phyloP scores from a whole-genome alignment of 2,888 invertebrate genomes.

The Thecocarcelia acutangulata region DNA sequence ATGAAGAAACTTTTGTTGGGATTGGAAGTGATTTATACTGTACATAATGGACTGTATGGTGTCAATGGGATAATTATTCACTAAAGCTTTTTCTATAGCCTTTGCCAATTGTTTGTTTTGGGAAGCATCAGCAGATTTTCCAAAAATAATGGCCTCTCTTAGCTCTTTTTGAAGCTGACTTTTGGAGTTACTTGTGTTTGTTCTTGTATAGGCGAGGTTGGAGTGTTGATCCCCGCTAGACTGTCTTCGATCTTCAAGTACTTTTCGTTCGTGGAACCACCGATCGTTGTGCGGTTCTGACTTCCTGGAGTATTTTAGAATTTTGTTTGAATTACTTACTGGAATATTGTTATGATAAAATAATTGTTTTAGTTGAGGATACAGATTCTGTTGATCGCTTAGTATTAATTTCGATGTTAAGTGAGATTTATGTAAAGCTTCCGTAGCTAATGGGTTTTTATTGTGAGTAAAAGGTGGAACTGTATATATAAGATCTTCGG shows the following conservation, averaged over 20 bases:
- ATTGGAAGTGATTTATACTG: no score
- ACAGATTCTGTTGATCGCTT: background rate
- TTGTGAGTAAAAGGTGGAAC: background rate
- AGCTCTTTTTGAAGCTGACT: slow-evolving; percentile 49
- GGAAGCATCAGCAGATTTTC: slow-evolving; percentile 69
- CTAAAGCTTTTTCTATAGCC: slow-evolving; percentile 58
- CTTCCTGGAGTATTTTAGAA: background rate
- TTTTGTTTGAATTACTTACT: background rate
- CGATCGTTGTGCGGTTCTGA: background rate
- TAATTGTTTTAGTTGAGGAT: background rate
- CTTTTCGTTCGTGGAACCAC: no score
- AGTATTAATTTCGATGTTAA: background rate
- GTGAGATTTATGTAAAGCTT: background rate
- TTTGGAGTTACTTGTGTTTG: background rate
- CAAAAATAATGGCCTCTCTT: slow-evolving; percentile 68
- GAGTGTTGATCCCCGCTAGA: no score
- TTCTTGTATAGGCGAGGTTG: background rate
- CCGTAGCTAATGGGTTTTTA: background rate
- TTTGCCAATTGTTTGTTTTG: slow-evolving; percentile 60
- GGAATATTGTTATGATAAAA: background rate
- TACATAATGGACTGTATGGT: no score
- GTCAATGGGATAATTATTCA: no score
- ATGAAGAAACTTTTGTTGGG: slow-evolving; percentile 30
- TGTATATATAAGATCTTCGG: background rate
- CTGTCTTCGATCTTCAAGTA: no score